Conservation (phyloP, 2,888 invertebrate genomes). For the Coelopa pilipes region DNA sequence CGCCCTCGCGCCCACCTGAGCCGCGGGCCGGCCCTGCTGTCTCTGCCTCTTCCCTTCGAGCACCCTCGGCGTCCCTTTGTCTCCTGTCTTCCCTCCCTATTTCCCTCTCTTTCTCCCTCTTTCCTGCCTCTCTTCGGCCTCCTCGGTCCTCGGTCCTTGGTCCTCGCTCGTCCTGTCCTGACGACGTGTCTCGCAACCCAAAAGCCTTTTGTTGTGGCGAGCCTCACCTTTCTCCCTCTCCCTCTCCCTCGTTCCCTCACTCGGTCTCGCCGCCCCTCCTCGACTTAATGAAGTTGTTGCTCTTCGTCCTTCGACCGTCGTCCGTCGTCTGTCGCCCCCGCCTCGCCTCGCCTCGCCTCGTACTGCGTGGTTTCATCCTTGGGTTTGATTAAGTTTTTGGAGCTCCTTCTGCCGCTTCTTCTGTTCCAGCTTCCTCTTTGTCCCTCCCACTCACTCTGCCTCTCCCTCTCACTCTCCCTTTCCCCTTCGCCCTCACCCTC, state of each 20-base stretch:
- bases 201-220: constrained; percentile 28
- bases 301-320: neutral
- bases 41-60: neutral
- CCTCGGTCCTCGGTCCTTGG: neutral
- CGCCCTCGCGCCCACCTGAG: neutral
- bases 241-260: too few relatives aligned
- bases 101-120: neutral
- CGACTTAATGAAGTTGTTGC: constrained; percentile 17
- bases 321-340: neutral
- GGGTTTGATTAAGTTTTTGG: constrained; percentile 12
- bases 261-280: neutral
- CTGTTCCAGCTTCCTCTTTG: too few relatives aligned
- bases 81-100: neutral
- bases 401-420: neutral
- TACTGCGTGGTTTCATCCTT: constrained; percentile 3
- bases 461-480: too few relatives aligned
- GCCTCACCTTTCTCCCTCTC: too few relatives aligned
- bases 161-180: neutral
- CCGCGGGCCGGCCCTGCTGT: neutral
- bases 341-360: too few relatives aligned
- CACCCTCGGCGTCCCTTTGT: neutral
- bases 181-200: constrained; percentile 24
- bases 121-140: neutral
- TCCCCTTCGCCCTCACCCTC: too few relatives aligned
- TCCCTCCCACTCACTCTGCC: neutral